phyloP scores from a whole-genome alignment of 2,113 vertebrate species.

The Ranitomeya imitator region DNA sequence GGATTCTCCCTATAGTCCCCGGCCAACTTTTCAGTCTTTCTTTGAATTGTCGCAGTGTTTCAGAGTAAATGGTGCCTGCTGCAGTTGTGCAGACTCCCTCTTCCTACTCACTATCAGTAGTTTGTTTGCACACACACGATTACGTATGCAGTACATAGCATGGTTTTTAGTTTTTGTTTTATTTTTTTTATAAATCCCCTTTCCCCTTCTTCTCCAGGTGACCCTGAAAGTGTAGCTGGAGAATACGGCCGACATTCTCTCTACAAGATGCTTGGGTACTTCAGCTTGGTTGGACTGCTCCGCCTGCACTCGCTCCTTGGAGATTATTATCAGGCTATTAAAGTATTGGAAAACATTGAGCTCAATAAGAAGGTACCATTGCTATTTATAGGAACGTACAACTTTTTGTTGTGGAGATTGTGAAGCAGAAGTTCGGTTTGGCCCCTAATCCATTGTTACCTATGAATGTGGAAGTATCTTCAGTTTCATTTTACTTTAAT shows the following conservation, averaged over 20 bases:
- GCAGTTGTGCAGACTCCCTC: too few relatives aligned
- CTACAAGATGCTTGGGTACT: conserved; percentile 98
- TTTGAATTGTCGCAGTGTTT: too few relatives aligned
- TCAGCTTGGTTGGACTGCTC: conserved; percentile 94
- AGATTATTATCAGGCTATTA: conserved; percentile 98
- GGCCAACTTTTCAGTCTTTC: too few relatives aligned
- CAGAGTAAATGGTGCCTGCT: too few relatives aligned
- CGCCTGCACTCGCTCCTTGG: conserved; percentile 94
- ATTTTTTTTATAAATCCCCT: background rate
- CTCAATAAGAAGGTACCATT: conserved; percentile 95
- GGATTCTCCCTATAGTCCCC: too few relatives aligned
- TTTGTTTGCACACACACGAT: too few relatives aligned
- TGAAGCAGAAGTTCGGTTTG: background rate
- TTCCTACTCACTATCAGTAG: too few relatives aligned
- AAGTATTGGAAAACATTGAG: conserved; percentile 97
- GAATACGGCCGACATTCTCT: conserved; percentile 96
- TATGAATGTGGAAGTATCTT: too few relatives aligned
- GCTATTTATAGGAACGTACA: background rate
- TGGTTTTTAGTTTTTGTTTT: background rate
- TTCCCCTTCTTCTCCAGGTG: conserved; percentile 71
- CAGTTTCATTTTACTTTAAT: too few relatives aligned
- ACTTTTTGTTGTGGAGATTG: background rate
- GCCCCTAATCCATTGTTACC: too few relatives aligned
- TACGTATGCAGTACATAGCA: background rate
- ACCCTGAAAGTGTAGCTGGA: conserved; percentile 98